phyloP scores from a whole-genome alignment of 2,113 vertebrate species.

The Lamprotornis superbus region DNA sequence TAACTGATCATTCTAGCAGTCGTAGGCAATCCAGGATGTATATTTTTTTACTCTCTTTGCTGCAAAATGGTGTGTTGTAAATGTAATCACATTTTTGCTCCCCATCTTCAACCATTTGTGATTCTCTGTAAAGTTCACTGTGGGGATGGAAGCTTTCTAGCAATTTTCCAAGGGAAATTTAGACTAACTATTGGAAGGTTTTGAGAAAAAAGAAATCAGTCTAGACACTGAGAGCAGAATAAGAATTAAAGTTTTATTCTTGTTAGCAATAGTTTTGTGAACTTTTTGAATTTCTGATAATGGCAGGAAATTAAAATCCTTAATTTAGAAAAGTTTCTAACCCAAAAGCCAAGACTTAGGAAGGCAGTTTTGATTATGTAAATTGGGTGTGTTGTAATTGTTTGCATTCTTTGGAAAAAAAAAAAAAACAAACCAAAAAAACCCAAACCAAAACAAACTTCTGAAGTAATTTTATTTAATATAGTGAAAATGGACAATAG shows the following conservation, averaged over 20 bases:
- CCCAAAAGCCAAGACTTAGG: not conserved
- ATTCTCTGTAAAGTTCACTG: not conserved
- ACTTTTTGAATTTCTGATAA: not conserved
- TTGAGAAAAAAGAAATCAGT: not conserved
- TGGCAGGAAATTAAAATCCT: not conserved
- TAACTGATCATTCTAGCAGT: not conserved
- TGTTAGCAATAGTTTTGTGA: not conserved
- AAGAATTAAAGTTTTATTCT: not conserved
- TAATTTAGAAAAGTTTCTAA: not conserved
- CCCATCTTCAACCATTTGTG: not conserved
- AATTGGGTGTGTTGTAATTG: not conserved
- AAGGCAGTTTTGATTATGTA: not conserved
- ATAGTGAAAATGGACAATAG: not conserved
- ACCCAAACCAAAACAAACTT: not conserved
- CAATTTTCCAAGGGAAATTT: not conserved
- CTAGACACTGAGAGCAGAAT: not conserved
- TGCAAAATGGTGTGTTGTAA: not conserved
- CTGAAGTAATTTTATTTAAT: not conserved
- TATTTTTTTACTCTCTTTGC: not conserved
- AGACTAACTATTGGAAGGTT: not conserved
- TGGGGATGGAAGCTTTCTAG: not conserved
- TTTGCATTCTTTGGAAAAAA: not conserved
- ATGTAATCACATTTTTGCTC: not conserved
- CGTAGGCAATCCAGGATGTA: not conserved
- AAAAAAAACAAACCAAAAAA: too few relatives aligned